These are phyloP conservation scores for Brachypteracias leptosomus DNA, from an alignment of 2,113 vertebrate species.

Conservation along the genomic window DNA sequence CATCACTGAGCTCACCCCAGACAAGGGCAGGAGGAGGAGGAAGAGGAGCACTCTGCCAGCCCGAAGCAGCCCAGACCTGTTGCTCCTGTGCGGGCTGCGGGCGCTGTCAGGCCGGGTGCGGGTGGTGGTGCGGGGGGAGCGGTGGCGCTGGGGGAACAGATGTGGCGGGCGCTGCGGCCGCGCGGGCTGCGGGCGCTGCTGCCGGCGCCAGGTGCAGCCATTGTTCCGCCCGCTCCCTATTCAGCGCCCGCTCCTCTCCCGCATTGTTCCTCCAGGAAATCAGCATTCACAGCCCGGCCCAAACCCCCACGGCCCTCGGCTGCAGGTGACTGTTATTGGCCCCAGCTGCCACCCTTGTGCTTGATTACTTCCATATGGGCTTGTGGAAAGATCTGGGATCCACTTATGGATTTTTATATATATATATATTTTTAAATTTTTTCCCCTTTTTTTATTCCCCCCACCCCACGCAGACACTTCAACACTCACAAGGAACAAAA, in stretches of 20 bases:
- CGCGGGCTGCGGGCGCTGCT: constrained; percentile 77
- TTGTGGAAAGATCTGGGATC: constrained; percentile 74
- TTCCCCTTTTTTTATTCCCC: background rate
- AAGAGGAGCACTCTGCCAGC: background rate
- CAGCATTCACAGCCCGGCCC: constrained; percentile 81
- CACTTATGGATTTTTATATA: constrained; percentile 70
- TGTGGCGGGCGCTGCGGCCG: constrained; percentile 84
- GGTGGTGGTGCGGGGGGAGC: constrained; percentile 66
- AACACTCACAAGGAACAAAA: constrained; percentile 63
- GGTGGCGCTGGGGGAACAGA: too few species aligned
- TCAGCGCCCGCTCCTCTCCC: constrained; percentile 75
- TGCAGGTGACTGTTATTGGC: constrained; percentile 97
- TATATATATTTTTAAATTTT: too few species aligned
- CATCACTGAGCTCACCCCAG: background rate
- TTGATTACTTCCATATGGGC: constrained; percentile 97
- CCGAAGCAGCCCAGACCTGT: constrained; percentile 73
- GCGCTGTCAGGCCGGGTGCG: background rate
- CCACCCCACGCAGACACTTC: background rate
- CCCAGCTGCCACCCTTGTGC: constrained; percentile 95
- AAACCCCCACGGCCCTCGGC: constrained; percentile 76
- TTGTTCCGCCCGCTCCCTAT: constrained; percentile 86
- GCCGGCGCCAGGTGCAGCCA: constrained; percentile 93
- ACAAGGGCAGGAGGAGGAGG: background rate
- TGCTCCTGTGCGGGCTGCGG: constrained; percentile 67
- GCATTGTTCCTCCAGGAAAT: constrained; percentile 81